Evolutionary conservation across 2,888 invertebrate species (phyloP).

Genomic region (Heliconius cydno): DNA sequence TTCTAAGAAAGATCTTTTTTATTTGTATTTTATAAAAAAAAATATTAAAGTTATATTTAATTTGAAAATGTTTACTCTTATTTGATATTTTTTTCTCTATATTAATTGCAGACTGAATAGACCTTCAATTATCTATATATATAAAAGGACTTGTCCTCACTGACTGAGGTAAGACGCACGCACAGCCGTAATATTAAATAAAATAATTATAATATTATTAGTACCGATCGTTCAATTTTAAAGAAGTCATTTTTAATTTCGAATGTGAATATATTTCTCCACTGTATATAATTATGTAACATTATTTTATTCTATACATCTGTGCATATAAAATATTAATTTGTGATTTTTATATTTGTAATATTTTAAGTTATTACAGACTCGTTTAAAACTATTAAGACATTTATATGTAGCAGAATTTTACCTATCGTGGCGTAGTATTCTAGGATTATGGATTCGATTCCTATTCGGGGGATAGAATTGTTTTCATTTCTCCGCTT

Average conservation of each 20-base stretch:
- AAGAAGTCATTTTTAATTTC: neutral
- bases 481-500: too few relatives aligned
- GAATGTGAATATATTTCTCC: neutral
- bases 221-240: neutral
- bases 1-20: neutral
- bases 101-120: neutral
- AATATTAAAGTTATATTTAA: neutral
- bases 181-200: too few relatives aligned
- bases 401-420: neutral
- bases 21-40: neutral
- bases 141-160: too few relatives aligned
- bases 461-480: too few relatives aligned
- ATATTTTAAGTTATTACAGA: neutral
- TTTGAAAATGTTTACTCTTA: neutral
- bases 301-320: neutral
- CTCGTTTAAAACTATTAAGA: neutral
- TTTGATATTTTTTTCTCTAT: neutral
- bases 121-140: too few relatives aligned
- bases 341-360: neutral
- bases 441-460: too few relatives aligned
- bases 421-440: neutral
- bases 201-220: too few relatives aligned
- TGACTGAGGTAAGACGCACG: too few relatives aligned
- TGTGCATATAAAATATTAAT: neutral
- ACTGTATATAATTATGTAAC: neutral